Percentiles rank a stretch among this genome's conserved stretches.
These are phyloP conservation scores for Spinus pinus DNA, from an alignment of 2,797 vertebrate genomes.

Conservation along the genomic window DNA sequence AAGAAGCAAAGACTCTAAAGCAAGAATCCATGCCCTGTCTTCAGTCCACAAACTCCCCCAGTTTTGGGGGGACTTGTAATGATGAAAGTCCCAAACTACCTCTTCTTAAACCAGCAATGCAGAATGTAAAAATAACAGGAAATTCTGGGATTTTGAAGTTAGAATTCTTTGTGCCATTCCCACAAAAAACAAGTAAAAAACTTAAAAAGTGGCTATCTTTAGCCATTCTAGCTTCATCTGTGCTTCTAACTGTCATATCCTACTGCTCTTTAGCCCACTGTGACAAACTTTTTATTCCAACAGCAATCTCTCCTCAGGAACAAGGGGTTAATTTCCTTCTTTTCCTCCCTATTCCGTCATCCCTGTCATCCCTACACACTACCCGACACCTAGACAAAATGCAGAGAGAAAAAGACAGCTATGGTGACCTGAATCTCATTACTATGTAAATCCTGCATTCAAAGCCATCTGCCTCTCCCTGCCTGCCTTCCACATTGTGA, in stretches of 20 bases:
- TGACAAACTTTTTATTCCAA: not conserved
- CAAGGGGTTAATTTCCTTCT: slow-evolving; percentile 54
- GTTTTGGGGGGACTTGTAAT: not conserved
- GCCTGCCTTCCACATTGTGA: slow-evolving; percentile 49
- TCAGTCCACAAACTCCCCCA: not conserved
- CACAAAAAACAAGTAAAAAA: not conserved
- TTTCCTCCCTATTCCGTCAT: not conserved
- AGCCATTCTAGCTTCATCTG: not conserved
- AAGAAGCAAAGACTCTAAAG: not conserved
- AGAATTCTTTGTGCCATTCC: not conserved
- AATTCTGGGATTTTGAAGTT: not conserved
- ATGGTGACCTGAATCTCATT: slow-evolving; percentile 69
- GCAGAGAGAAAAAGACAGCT: slow-evolving; percentile 62
- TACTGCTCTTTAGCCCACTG: not conserved
- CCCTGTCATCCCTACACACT: not conserved
- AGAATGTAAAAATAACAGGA: not conserved
- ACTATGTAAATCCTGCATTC: slow-evolving; percentile 70
- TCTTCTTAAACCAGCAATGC: not conserved
- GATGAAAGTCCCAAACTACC: not conserved
- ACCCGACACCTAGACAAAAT: slow-evolving; percentile 61
- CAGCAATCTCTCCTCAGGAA: not conserved
- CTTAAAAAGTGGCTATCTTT: not conserved
- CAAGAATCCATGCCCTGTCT: not conserved
- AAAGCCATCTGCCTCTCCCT: slow-evolving; percentile 69
- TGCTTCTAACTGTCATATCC: not conserved